Base-by-base conservation (phyloP, 1,140 invertebrate species). In the Caenorhabditis latens region DNA sequence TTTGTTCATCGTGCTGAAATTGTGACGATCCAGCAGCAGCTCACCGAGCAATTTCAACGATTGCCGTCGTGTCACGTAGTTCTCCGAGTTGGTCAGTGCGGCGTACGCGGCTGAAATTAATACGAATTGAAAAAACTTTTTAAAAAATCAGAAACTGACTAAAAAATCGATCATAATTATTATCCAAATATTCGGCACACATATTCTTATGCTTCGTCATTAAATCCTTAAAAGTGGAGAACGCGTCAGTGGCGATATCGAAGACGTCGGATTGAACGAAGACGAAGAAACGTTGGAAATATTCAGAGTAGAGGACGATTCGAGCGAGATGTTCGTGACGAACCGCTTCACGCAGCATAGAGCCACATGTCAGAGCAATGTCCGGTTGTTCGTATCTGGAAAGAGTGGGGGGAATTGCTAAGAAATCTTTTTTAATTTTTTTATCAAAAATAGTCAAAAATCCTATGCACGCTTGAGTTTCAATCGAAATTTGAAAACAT, bases 151-250 rank as follows among this genome's bases (percentile, higher is more conserved):
- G n/a, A 46, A 13, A 14, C 65, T 71, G 4, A 43, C 89, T 95
- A 94, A 99, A 99, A 91, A 99, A 97, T 94, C 96, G 96, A 93
- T 99, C 98, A 93, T 99, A 99, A 94, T 99, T 98, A 90, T 95
- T 95, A 95, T 99, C 98, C 94, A 99, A 94, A 94, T 99, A 99
- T 93, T 98, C 97, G 75, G 98, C 97, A 94, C 96, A 97, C 89
- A 99, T 94, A 92, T 97, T 95, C 95, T 99, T 99, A 94, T 99
- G 98, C 94, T 97, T 96, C 84, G 98, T 99, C 91, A 99, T 94
- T 92, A 99, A 94, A 95, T 99, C 98, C 97, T 99, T 99, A 95
- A 99, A 99, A 87, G 98, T 99, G 93, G 98, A 98, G 95, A 99
- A 99, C 93, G 98, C 98, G 96, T 99, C 98, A 90, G 98, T 99